Percentiles rank a stretch among this genome's conserved stretches.
Evolutionary conservation across 2,113 vertebrate genomes (phyloP).

Genomic region (Hiodon alosoides): DNA sequence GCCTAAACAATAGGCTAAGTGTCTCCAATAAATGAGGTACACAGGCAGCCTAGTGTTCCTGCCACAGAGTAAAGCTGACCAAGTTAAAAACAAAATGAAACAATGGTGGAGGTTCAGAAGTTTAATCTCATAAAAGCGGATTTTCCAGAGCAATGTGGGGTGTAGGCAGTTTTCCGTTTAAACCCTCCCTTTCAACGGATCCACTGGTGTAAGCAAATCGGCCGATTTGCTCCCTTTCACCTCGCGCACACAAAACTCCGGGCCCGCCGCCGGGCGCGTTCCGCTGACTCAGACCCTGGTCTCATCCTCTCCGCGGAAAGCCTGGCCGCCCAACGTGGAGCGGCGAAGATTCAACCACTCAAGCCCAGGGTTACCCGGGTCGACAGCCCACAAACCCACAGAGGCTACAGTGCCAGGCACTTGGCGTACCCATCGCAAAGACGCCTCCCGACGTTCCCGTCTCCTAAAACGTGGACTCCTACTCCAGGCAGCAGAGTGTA

Average conservation of each 20-base stretch:
- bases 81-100: no score
- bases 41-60: no score
- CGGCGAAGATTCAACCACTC: neutral
- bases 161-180: neutral
- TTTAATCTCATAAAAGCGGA: neutral
- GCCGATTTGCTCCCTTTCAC: neutral
- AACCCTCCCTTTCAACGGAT: neutral
- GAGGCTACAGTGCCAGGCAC: neutral
- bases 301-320: neutral
- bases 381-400: neutral
- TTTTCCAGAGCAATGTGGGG: neutral
- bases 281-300: neutral
- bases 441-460: neutral
- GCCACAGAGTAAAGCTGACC: no score
- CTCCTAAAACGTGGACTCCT: neutral
- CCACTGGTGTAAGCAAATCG: neutral
- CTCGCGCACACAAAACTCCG: neutral
- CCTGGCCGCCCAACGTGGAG: no score
- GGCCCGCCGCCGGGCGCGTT: neutral
- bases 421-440: neutral
- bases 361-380: neutral
- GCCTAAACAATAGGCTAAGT: no score
- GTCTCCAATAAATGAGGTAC: no score
- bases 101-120: neutral
- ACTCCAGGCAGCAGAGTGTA: no score